These are phyloP conservation scores for Gambelia wislizenii DNA, from an alignment of 2,797 vertebrate species.

Conservation along the genomic window DNA sequence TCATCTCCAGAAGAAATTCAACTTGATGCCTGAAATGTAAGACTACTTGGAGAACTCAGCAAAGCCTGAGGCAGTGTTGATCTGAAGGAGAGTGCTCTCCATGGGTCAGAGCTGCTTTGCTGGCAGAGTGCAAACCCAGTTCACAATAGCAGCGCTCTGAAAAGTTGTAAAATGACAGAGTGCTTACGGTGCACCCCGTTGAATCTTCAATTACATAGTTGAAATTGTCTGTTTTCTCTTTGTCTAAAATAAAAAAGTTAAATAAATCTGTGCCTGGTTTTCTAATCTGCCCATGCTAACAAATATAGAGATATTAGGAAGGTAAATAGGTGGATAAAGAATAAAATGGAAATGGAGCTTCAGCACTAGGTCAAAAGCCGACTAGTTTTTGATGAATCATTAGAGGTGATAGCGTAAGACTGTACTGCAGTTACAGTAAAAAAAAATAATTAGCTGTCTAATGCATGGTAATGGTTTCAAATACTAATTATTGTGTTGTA, in stretches of 20 bases:
- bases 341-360: slow-evolving; percentile 58
- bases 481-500: background rate
- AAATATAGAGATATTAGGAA: slow-evolving; percentile 42
- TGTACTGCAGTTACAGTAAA: background rate
- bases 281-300: slow-evolving; percentile 72
- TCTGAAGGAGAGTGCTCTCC: slow-evolving; percentile 90
- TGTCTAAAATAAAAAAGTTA: slow-evolving; percentile 79
- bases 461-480: background rate
- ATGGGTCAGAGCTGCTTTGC: slow-evolving; percentile 91
- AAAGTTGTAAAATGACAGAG: slow-evolving; percentile 83
- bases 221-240: slow-evolving; percentile 78
- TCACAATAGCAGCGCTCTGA: slow-evolving; percentile 80
- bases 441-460: background rate
- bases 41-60: slow-evolving; percentile 94
- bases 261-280: slow-evolving; percentile 82
- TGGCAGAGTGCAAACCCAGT: slow-evolving; percentile 87
- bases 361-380: slow-evolving; percentile 53
- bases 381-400: slow-evolving; percentile 39
- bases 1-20: slow-evolving; percentile 99
- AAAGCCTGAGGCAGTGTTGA: slow-evolving; percentile 88
- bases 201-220: slow-evolving; percentile 81
- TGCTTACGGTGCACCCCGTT: slow-evolving; percentile 74
- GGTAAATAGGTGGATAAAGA: slow-evolving; percentile 10
- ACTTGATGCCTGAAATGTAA: slow-evolving; percentile 98
- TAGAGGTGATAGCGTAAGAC: background rate